phyloP scores from a whole-genome alignment of 2,113 vertebrate genomes.

The Meleagris gallopavo region DNA sequence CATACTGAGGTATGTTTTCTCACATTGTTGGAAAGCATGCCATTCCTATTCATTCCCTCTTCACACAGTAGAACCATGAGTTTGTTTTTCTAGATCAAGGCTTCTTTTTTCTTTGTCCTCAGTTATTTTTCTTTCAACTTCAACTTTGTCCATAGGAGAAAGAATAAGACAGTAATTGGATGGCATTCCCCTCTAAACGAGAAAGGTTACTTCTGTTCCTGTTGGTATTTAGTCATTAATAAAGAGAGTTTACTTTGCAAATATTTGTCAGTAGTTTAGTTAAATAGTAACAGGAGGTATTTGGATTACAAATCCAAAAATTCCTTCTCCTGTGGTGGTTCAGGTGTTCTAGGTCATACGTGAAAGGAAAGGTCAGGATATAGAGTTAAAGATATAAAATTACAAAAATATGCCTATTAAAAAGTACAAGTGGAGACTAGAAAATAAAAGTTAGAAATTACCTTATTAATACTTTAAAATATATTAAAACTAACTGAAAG shows the following conservation, averaged over 20 bases:
- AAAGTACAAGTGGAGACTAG: background rate
- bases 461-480: conserved; percentile 19
- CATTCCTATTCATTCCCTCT: background rate
- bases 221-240: conserved; percentile 50
- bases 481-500: conserved; percentile 7
- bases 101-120: background rate
- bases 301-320: conserved; percentile 4
- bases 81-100: background rate
- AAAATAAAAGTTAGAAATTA: conserved; percentile 11
- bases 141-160: background rate
- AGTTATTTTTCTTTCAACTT: background rate
- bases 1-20: background rate
- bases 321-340: conserved; percentile 6
- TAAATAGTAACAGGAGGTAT: conserved; percentile 51
- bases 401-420: background rate
- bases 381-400: background rate
- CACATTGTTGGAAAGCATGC: background rate
- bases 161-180: background rate
- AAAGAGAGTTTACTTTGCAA: conserved; percentile 43
- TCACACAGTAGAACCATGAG: background rate
- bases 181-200: conserved; percentile 22
- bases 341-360: background rate
- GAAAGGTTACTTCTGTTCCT: conserved; percentile 18
- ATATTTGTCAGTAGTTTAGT: conserved; percentile 53
- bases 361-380: background rate